Evolutionary conservation across 2,888 invertebrate genomes (phyloP).

Genomic region (Ichneumon xanthorius): DNA sequence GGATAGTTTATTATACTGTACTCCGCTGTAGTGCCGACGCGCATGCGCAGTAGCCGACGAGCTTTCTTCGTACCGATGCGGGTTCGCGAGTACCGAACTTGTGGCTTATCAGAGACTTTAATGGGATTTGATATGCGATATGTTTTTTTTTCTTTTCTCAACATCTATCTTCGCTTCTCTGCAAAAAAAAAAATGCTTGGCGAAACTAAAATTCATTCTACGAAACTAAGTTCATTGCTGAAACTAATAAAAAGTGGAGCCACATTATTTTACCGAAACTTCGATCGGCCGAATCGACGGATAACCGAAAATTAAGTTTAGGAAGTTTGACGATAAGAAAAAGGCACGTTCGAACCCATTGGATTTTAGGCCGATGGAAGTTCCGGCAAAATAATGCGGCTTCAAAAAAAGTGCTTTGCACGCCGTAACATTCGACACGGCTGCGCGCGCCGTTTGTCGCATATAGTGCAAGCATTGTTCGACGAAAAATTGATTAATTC

Average conservation of each 20-base stretch:
- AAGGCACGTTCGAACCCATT: no score
- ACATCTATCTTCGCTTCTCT: no score
- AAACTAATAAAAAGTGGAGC: background rate
- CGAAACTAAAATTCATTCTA: background rate
- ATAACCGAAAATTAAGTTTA: no score
- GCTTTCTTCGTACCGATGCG: constrained; percentile 12
- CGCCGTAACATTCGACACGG: constrained; percentile 8
- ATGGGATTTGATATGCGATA: background rate
- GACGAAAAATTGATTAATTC: constrained; percentile 32
- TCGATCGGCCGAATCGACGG: no score
- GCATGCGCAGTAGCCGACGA: background rate
- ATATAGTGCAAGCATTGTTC: background rate
- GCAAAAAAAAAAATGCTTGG: no score
- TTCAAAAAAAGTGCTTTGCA: background rate
- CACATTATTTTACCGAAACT: background rate
- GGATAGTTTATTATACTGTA: constrained; percentile 13
- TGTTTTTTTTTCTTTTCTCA: background rate
- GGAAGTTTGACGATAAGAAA: no score
- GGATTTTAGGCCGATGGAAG: background rate
- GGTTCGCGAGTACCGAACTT: background rate
- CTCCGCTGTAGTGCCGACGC: constrained; percentile 12
- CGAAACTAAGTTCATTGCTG: background rate
- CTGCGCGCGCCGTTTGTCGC: constrained; percentile 1
- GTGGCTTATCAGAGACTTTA: background rate
- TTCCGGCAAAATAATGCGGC: no score